These are phyloP conservation scores for Apis dorsata DNA, from an alignment of 1,140 invertebrate genomes.

Conservation along the genomic window DNA sequence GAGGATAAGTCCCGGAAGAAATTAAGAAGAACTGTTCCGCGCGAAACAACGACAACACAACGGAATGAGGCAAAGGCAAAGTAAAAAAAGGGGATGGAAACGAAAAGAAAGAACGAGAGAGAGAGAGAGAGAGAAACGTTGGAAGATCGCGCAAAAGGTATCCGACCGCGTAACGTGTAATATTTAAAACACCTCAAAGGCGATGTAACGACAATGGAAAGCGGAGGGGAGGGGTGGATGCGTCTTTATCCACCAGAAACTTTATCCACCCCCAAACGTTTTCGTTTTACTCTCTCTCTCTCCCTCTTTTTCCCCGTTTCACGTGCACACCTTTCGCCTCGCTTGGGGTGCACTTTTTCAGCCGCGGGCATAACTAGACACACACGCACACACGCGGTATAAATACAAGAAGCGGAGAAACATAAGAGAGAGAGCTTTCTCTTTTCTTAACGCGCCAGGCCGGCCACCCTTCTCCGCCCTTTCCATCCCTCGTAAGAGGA, in stretches of 20 bases:
- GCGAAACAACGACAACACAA: not conserved
- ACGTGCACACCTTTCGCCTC: conserved; percentile 12
- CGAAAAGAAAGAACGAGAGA: not conserved
- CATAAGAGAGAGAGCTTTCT: not conserved
- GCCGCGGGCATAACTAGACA: not conserved
- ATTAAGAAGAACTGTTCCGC: conserved; percentile 18
- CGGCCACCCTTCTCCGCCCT: not conserved
- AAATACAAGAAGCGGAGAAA: conserved; percentile 19
- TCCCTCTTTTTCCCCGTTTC: not conserved
- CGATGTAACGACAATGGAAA: conserved; percentile 50
- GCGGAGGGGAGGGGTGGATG: conserved; percentile 37
- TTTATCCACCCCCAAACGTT: conserved; percentile 50
- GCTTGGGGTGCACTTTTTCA: conserved; percentile 46
- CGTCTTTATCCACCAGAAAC: conserved; percentile 55
- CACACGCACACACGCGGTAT: not conserved
- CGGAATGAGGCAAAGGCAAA: not conserved
- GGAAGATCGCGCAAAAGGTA: conserved; percentile 12
- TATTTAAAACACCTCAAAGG: conserved; percentile 57
- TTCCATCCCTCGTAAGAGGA: conserved; percentile 21
- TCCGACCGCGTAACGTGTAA: conserved; percentile 40
- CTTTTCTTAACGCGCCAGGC: conserved; percentile 41
- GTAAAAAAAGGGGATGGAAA: no score
- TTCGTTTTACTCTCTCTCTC: conserved; percentile 13
- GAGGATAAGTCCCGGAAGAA: conserved; percentile 21
- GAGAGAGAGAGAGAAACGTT: not conserved